Percentiles rank a stretch among this genome's conserved stretches.
These are phyloP conservation scores for Acanthochromis polyacanthus DNA, from an alignment of 2,113 vertebrate species.

Conservation along the genomic window DNA sequence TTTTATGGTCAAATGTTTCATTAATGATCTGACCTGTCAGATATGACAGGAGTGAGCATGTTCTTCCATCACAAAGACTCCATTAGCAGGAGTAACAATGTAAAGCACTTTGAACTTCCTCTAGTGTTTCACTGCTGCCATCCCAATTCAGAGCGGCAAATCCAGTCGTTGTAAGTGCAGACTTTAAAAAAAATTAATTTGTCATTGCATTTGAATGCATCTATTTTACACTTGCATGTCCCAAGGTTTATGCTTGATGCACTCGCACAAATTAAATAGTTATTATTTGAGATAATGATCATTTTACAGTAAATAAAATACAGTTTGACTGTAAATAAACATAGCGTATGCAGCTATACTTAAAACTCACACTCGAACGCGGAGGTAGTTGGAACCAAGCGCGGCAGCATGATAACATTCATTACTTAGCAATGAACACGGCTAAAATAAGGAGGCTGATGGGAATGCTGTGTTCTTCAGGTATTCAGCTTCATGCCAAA, in stretches of 20 bases:
- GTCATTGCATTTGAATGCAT: background rate
- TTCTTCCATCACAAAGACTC: constrained; percentile 54
- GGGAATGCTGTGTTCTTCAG: background rate
- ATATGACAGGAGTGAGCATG: constrained; percentile 39
- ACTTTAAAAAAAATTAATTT: background rate
- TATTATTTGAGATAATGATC: background rate
- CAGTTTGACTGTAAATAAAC: constrained; percentile 5
- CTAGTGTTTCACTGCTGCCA: constrained; percentile 18
- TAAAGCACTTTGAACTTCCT: constrained; percentile 63
- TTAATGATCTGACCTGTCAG: constrained; percentile 64
- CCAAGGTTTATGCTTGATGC: background rate
- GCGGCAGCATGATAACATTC: background rate
- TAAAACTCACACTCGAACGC: too few relatives aligned
- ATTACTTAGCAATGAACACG: background rate
- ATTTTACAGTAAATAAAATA: background rate
- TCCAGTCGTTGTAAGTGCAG: background rate
- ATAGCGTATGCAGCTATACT: too few relatives aligned
- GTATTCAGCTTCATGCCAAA: background rate
- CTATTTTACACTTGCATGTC: background rate
- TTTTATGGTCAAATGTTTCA: constrained; percentile 62
- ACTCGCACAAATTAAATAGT: background rate
- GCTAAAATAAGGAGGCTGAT: background rate
- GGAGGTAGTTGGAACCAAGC: too few relatives aligned
- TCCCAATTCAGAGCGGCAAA: constrained; percentile 9
- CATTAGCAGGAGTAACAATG: constrained; percentile 66